These are phyloP conservation scores for Pinna nobilis DNA, from an alignment of 1,140 invertebrate species.

Conservation along the genomic window DNA sequence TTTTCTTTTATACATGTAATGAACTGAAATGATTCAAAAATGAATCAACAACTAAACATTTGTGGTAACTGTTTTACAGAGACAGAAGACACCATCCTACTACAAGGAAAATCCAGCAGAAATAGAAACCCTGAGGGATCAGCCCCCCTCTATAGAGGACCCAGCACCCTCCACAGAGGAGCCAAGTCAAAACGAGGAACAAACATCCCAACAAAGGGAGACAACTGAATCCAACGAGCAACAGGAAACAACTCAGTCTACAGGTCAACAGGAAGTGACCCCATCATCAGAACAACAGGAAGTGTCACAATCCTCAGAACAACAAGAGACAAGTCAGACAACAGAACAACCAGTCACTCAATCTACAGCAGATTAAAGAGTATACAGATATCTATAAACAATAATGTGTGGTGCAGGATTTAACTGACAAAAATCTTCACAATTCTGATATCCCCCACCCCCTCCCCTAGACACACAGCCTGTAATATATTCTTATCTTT, in stretches of 20 bases:
- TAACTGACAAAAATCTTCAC: too few relatives aligned
- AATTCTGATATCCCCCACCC: too few relatives aligned
- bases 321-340: too few relatives aligned
- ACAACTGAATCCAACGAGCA: too few relatives aligned
- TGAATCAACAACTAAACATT: neutral
- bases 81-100: conserved; percentile 31
- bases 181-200: neutral
- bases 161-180: neutral
- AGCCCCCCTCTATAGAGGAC: conserved; percentile 6
- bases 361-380: too few relatives aligned
- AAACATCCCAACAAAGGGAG: neutral
- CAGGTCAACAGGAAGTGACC: neutral
- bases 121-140: conserved; percentile 27
- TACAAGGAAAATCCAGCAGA: conserved; percentile 49
- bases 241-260: too few relatives aligned
- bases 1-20: too few relatives aligned
- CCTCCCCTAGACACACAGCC: too few relatives aligned
- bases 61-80: conserved; percentile 25
- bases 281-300: neutral
- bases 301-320: conserved; percentile 4
- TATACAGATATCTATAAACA: too few relatives aligned
- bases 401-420: too few relatives aligned
- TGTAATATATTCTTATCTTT: too few relatives aligned
- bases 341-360: too few relatives aligned
- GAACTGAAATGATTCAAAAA: neutral